Evolutionary conservation across 2,113 vertebrate genomes (phyloP).

Genomic region (Grus americana): DNA sequence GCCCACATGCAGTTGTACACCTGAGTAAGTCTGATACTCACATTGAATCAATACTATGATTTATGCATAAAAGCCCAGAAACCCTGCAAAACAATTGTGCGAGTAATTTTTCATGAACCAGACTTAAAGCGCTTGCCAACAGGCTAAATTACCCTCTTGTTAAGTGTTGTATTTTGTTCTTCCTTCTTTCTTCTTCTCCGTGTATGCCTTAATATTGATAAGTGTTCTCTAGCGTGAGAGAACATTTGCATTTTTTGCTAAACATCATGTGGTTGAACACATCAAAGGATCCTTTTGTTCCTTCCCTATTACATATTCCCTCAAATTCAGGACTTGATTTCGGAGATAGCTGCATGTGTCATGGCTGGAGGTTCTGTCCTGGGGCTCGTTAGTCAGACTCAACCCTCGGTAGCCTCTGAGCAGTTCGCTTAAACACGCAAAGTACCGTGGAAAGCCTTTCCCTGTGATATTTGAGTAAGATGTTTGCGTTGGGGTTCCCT

Average conservation of each 20-base stretch:
- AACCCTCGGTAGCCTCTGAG: background rate
- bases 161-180: conserved; percentile 69
- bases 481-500: background rate
- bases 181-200: conserved; percentile 68
- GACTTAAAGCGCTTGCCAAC: conserved; percentile 67
- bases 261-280: conserved; percentile 21
- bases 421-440: background rate
- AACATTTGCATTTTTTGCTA: conserved; percentile 69
- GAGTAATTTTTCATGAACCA: conserved; percentile 69
- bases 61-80: conserved; percentile 61
- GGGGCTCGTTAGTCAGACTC: background rate
- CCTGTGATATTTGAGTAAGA: accelerated
- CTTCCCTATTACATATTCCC: background rate
- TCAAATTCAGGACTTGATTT: background rate
- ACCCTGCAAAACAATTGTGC: conserved; percentile 41
- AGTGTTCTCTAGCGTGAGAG: conserved; percentile 46
- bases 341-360: background rate
- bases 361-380: background rate
- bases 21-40: conserved; percentile 40
- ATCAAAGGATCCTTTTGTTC: conserved; percentile 69
- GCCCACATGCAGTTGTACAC: conserved; percentile 34
- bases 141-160: conserved; percentile 73
- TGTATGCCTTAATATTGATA: conserved; percentile 76
- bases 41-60: conserved; percentile 54
- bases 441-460: background rate